These are phyloP conservation scores for Jordanella pulchra DNA, from an alignment of 2,797 vertebrate species.

Conservation along the genomic window DNA sequence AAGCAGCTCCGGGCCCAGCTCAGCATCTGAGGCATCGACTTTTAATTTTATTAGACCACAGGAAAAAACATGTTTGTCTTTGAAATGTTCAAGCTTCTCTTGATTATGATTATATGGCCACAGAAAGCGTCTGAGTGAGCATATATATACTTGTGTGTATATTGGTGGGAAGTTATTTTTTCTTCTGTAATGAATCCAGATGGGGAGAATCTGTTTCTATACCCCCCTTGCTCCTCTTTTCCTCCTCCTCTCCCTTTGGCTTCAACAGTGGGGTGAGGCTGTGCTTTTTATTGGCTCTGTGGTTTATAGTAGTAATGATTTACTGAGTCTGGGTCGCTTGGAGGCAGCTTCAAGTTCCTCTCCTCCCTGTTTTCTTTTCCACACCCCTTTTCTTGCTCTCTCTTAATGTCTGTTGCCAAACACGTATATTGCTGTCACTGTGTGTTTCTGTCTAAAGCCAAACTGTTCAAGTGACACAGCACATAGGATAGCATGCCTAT, in stretches of 20 bases:
- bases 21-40: conserved; percentile 77
- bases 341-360: conserved; percentile 73
- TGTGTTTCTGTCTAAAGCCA: conserved; percentile 48
- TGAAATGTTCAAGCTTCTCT: conserved; percentile 83
- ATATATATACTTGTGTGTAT: conserved; percentile 40
- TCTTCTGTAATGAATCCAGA: conserved; percentile 82
- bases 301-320: conserved; percentile 81
- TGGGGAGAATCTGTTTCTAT: conserved; percentile 78
- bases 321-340: conserved; percentile 73
- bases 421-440: conserved; percentile 67
- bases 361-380: conserved; percentile 42
- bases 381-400: conserved; percentile 22
- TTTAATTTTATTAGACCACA: conserved; percentile 87
- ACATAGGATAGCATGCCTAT: conserved; percentile 21
- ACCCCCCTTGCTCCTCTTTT: conserved; percentile 59
- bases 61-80: conserved; percentile 88
- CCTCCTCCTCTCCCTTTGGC: conserved; percentile 66
- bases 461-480: conserved; percentile 49
- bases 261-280: conserved; percentile 76
- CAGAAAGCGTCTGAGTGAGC: conserved; percentile 48
- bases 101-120: conserved; percentile 79
- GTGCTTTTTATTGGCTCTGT: conserved; percentile 78
- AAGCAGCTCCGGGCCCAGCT: conserved; percentile 73
- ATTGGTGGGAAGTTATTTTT: conserved; percentile 75
- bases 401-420: conserved; percentile 41